Evolutionary conservation across 2,888 invertebrate genomes (phyloP).

Genomic region (Sphaerophoria rueppellii): DNA sequence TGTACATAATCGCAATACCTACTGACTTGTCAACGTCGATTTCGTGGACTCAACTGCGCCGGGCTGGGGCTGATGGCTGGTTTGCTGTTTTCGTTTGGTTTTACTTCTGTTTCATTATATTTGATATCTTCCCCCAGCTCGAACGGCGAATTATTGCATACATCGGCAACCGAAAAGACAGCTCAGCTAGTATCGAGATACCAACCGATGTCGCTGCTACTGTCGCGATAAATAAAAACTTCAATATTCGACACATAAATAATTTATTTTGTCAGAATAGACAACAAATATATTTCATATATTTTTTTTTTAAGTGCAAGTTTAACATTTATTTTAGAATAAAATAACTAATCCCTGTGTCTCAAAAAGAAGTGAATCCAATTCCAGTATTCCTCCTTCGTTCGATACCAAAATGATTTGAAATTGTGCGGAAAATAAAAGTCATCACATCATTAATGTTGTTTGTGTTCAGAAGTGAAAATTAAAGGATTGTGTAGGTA

Average conservation of each 20-base stretch:
- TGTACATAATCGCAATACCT: slow-evolving; percentile 49
- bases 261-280: slow-evolving; percentile 28
- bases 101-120: slow-evolving; percentile 41
- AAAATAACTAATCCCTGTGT: neutral
- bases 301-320: neutral
- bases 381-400: neutral
- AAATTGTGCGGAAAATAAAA: neutral
- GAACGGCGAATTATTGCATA: slow-evolving; percentile 55
- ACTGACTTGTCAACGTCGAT: slow-evolving; percentile 36
- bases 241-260: slow-evolving; percentile 33
- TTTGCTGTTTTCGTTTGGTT: slow-evolving; percentile 16
- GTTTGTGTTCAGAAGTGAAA: slow-evolving; percentile 33
- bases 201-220: slow-evolving; percentile 54
- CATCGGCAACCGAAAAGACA: slow-evolving; percentile 54
- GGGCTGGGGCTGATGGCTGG: slow-evolving; percentile 54
- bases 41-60: slow-evolving; percentile 61
- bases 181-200: slow-evolving; percentile 68
- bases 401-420: neutral
- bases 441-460: slow-evolving; percentile 22
- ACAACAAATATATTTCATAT: slow-evolving; percentile 8
- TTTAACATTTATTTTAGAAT: slow-evolving; percentile 10
- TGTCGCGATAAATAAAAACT: slow-evolving; percentile 33
- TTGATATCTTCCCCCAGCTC: slow-evolving; percentile 35
- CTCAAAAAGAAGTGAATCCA: neutral
- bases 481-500: slow-evolving; percentile 45